Conservation (phyloP, 2,113 vertebrate genomes). For the Poeciliopsis prolifica region DNA sequence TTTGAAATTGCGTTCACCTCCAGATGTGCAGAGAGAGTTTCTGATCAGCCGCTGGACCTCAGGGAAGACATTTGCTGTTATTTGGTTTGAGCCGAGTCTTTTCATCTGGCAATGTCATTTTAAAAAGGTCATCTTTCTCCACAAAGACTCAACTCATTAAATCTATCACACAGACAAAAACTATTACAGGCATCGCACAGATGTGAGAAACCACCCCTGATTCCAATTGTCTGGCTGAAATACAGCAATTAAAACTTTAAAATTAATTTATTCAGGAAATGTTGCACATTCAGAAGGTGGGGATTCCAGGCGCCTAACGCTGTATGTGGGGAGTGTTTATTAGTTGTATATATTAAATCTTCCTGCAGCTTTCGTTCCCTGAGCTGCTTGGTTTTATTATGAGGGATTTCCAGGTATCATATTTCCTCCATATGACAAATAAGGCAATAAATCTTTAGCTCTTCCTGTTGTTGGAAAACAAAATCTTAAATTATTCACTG, state of each 20-base stretch:
- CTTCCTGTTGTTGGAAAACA: too few relatives aligned
- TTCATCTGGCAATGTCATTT: slow-evolving; percentile 47
- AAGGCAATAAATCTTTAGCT: too few relatives aligned
- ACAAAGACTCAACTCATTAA: slow-evolving; percentile 59
- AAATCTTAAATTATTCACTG: too few relatives aligned
- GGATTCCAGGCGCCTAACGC: background rate
- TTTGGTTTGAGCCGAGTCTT: slow-evolving; percentile 44
- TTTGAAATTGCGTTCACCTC: background rate
- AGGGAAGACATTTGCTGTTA: slow-evolving; percentile 45
- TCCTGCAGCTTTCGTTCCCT: slow-evolving; percentile 6
- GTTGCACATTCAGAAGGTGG: slow-evolving; percentile 15
- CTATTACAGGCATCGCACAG: slow-evolving; percentile 9
- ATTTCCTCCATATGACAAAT: too few relatives aligned
- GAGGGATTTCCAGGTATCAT: background rate
- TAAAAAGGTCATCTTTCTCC: slow-evolving; percentile 57
- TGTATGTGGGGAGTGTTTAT: slow-evolving; percentile 21
- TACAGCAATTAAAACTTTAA: slow-evolving; percentile 40
- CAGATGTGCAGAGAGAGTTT: background rate
- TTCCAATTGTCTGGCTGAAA: slow-evolving; percentile 41
- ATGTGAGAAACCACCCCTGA: background rate
- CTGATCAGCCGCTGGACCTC: slow-evolving; percentile 26
- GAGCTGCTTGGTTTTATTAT: slow-evolving; percentile 26
- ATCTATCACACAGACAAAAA: slow-evolving; percentile 35
- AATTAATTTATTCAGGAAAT: slow-evolving; percentile 27
- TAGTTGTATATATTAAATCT: slow-evolving; percentile 22